Evolutionary conservation across 2,797 vertebrate species (phyloP).

Genomic region (Oceanodroma leucorhoa): DNA sequence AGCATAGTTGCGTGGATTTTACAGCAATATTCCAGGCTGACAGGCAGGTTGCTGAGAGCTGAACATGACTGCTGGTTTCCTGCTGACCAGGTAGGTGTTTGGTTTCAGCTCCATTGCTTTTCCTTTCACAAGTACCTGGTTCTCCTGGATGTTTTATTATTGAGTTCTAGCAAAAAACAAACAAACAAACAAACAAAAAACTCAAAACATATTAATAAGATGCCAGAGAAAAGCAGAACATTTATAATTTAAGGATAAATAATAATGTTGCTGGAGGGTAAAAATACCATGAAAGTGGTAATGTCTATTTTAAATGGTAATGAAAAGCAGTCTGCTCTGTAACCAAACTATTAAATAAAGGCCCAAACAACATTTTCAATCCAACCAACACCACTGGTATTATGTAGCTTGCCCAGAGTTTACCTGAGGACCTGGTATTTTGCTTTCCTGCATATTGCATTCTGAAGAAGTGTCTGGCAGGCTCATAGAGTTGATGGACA

Average conservation of each 20-base stretch:
- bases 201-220: neutral
- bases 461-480: neutral
- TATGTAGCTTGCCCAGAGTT: neutral
- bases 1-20: neutral
- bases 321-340: neutral
- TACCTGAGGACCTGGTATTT: neutral
- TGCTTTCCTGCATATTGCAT: neutral
- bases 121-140: neutral
- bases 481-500: neutral
- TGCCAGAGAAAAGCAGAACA: neutral
- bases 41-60: neutral
- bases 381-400: neutral
- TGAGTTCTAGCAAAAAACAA: fast-evolving
- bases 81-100: neutral
- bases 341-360: neutral
- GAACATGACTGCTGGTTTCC: neutral
- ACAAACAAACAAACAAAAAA: too few relatives aligned
- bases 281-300: neutral
- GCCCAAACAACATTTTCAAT: neutral
- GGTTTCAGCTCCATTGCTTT: neutral
- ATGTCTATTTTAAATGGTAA: slow-evolving; percentile 22
- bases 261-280: neutral
- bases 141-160: neutral
- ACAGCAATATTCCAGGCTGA: neutral
- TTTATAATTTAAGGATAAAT: slow-evolving; percentile 10